Conservation (phyloP, 2,113 vertebrate species). For the Corythoichthys haematopterus region DNA sequence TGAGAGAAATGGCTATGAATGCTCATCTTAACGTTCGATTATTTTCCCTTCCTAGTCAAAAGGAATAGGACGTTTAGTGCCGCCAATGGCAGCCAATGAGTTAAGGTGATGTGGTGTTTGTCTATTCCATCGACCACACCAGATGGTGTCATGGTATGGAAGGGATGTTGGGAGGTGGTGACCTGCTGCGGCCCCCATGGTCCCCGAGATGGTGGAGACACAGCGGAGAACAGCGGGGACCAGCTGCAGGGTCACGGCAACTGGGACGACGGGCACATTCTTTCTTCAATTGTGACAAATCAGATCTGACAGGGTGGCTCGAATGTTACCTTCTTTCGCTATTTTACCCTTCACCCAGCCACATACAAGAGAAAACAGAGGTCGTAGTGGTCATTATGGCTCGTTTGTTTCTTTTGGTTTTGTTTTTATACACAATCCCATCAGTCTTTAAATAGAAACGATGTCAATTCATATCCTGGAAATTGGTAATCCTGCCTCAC, state of each 20-base stretch:
- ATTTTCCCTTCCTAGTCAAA: no score
- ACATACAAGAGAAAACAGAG: conserved; percentile 5
- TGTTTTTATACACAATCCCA: background rate
- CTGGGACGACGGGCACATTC: conserved; percentile 28
- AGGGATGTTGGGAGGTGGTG: conserved; percentile 19
- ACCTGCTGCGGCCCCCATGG: conserved; percentile 23
- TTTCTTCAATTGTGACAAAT: conserved; percentile 57
- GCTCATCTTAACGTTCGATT: no score
- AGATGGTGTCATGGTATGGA: conserved; percentile 5
- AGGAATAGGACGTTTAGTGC: no score
- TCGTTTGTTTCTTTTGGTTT: conserved; percentile 2
- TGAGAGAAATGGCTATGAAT: no score
- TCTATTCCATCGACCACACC: background rate
- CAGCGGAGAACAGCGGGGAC: conserved; percentile 6
- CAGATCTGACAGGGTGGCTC: conserved; percentile 47
- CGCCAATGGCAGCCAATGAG: background rate
- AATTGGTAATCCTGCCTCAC: background rate
- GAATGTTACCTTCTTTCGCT: conserved; percentile 40
- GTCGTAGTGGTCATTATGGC: conserved; percentile 1
- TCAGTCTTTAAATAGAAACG: background rate
- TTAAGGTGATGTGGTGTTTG: conserved; percentile 6
- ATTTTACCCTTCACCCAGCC: conserved; percentile 16
- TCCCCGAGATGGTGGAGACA: conserved; percentile 25
- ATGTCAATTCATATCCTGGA: background rate
- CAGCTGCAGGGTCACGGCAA: conserved; percentile 46